Evolutionary conservation across 2,888 invertebrate genomes (phyloP).

Genomic region (Arrhopalites spinosus): DNA sequence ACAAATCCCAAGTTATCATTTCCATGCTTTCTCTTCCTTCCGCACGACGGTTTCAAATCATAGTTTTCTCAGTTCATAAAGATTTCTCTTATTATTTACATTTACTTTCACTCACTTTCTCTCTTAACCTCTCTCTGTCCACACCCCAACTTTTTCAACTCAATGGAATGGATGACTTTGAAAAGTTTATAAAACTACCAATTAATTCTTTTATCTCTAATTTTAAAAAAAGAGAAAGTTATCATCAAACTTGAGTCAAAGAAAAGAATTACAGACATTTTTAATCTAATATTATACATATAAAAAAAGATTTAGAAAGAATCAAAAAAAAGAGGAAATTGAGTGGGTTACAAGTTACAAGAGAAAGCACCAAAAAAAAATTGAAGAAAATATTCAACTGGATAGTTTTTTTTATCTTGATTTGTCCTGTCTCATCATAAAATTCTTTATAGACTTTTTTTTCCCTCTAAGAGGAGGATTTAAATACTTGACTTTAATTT

Average conservation of each 20-base stretch:
- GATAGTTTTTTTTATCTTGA: no score
- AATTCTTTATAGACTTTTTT: no score
- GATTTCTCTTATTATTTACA: not conserved
- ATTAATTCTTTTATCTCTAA: not conserved
- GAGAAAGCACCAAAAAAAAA: no score
- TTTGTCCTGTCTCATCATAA: no score
- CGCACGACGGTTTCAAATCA: not conserved
- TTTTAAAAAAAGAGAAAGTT: not conserved
- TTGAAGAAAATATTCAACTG: no score
- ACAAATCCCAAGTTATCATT: conserved; percentile 20
- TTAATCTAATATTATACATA: not conserved
- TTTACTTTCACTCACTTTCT: not conserved
- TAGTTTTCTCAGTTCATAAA: not conserved
- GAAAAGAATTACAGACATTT: not conserved
- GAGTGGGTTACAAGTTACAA: no score
- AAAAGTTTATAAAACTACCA: no score
- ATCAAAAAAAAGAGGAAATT: not conserved
- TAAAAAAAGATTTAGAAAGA: not conserved
- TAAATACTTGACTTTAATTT: no score
- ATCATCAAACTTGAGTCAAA: not conserved
- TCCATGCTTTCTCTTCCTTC: conserved; percentile 24
- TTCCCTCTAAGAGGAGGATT: no score
- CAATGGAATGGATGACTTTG: no score
- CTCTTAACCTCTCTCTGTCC: not conserved
- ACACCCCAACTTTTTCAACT: not conserved